These are phyloP conservation scores for Zele albiditarsus DNA, from an alignment of 2,888 invertebrate genomes.

Conservation along the genomic window DNA sequence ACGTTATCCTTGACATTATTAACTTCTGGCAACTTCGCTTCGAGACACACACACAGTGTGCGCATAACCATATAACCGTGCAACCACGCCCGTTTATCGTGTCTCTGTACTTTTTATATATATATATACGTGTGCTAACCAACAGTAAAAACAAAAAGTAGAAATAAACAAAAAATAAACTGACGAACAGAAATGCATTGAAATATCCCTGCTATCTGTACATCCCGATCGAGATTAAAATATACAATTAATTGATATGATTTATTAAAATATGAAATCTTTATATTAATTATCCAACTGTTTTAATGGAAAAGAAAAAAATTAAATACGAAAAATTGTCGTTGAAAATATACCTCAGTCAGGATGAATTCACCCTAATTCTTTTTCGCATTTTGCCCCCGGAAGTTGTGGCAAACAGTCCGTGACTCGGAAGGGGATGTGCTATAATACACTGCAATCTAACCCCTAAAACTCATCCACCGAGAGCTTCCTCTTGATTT, in stretches of 20 bases:
- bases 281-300: too few relatives aligned
- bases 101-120: conserved; percentile 3
- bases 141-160: not conserved
- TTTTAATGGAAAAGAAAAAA: not conserved
- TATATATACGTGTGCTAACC: not conserved
- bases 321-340: not conserved
- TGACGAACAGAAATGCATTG: not conserved
- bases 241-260: too few relatives aligned
- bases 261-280: too few relatives aligned
- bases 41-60: not conserved
- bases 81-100: conserved; percentile 55
- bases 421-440: conserved; percentile 53
- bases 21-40: conserved; percentile 40
- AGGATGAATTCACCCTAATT: not conserved
- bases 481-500: conserved; percentile 61
- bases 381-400: conserved; percentile 36
- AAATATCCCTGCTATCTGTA: not conserved
- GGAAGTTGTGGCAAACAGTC: conserved; percentile 57
- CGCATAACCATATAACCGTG: conserved; percentile 17
- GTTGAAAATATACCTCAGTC: not conserved
- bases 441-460: conserved; percentile 45
- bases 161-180: not conserved
- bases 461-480: conserved; percentile 59
- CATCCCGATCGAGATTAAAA: too few relatives aligned
- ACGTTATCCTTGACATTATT: conserved; percentile 69